Conservation (phyloP, 1,140 invertebrate genomes). For the Littorina saxatilis region DNA sequence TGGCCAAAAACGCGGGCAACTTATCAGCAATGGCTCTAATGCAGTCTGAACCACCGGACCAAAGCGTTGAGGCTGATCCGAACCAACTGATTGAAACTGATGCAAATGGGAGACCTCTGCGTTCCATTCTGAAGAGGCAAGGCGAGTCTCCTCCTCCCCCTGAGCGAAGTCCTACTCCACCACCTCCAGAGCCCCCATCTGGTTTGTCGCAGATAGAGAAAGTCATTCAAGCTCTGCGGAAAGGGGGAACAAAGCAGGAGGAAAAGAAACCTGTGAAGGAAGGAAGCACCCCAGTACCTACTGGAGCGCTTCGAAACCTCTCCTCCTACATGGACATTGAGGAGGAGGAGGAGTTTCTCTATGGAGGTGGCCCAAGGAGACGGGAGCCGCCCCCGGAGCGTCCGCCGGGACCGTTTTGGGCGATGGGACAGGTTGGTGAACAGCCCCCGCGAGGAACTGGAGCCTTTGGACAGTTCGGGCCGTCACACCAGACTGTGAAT, state of each 20-base stretch:
- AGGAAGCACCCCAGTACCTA: not conserved
- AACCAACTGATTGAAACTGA: not conserved
- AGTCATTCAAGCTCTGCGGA: constrained; percentile 16
- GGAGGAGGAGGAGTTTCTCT: constrained; percentile 70
- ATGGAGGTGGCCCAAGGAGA: constrained; percentile 48
- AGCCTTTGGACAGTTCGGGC: not conserved
- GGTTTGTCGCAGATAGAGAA: constrained; percentile 63
- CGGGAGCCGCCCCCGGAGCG: not conserved
- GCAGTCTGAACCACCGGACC: not conserved
- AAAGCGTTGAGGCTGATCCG: not conserved
- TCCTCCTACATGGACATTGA: constrained; percentile 56
- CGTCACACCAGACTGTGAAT: not conserved
- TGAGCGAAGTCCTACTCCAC: constrained; percentile 21
- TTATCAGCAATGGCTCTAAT: constrained; percentile 12
- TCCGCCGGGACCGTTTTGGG: constrained; percentile 9
- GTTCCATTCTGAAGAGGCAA: constrained; percentile 29
- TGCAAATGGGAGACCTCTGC: not conserved
- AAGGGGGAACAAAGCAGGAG: constrained; percentile 9
- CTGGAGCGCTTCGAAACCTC: constrained; percentile 30
- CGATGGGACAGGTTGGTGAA: constrained; percentile 10
- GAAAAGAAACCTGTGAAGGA: constrained; percentile 23
- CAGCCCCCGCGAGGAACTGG: not conserved
- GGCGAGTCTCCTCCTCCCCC: constrained; percentile 11
- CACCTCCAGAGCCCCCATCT: constrained; percentile 48
- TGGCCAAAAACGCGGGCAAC: constrained; percentile 35